Percentiles rank a stretch among this genome's conserved stretches.
These are phyloP conservation scores for Myzus persicae DNA, from an alignment of 1,140 invertebrate genomes.

Conservation along the genomic window DNA sequence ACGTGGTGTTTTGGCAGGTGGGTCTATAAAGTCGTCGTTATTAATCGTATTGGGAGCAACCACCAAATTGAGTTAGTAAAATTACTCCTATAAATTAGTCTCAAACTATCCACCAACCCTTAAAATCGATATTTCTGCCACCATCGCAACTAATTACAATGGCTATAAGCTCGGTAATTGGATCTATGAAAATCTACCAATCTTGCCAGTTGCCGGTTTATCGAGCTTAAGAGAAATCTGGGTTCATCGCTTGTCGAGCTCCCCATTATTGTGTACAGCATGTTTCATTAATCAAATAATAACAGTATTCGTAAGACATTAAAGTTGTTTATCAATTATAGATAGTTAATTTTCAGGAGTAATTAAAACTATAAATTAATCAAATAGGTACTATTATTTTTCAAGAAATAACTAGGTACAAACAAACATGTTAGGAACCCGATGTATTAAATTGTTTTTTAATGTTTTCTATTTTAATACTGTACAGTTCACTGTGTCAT, in stretches of 20 bases:
- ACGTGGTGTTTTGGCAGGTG: neutral
- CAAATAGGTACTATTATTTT: neutral
- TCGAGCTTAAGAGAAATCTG: neutral
- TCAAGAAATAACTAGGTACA: neutral
- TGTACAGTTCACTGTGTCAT: neutral
- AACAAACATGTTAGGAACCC: neutral
- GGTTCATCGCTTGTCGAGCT: neutral
- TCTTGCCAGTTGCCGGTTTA: neutral
- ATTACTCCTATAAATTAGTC: neutral
- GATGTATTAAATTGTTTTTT: neutral
- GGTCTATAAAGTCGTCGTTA: neutral
- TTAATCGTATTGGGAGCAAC: neutral
- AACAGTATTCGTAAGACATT: neutral
- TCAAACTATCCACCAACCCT: neutral
- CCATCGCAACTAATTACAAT: neutral
- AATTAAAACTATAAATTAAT: neutral
- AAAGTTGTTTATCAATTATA: neutral
- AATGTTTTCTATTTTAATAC: neutral
- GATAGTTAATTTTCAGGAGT: neutral
- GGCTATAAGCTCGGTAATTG: neutral
- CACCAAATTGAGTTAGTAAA: neutral
- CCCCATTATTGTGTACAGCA: neutral
- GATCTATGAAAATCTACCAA: neutral
- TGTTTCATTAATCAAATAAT: neutral
- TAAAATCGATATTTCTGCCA: constrained; percentile 5